A percentile compares a stretch with the other conserved stretches of the same genome.
These are phyloP conservation scores for Microtus ochrogaster DNA, from an alignment of 2,113 vertebrate species.

Conservation along the genomic window DNA sequence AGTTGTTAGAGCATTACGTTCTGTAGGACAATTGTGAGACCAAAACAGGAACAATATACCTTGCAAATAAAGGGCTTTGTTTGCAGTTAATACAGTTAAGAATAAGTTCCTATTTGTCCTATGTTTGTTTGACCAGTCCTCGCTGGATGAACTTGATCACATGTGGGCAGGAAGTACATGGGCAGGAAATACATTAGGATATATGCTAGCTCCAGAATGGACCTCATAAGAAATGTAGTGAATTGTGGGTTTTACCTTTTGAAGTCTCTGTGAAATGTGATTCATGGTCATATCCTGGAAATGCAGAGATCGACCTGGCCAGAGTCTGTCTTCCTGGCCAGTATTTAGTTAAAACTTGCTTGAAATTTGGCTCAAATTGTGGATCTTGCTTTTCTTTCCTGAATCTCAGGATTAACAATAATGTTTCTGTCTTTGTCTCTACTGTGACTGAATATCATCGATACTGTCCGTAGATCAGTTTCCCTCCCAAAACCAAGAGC, in stretches of 20 bases:
- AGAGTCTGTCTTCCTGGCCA: background rate
- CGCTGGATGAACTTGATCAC: background rate
- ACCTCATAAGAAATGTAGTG: background rate
- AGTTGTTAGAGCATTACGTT: background rate
- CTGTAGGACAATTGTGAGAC: background rate
- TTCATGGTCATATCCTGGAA: background rate
- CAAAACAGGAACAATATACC: background rate
- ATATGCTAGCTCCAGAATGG: background rate
- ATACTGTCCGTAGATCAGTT: background rate
- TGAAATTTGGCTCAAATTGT: background rate
- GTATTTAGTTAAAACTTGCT: background rate
- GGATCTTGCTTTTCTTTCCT: background rate
- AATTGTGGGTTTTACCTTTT: background rate
- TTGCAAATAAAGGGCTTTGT: background rate
- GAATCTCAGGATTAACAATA: background rate
- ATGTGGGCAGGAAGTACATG: background rate
- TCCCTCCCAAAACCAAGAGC: background rate
- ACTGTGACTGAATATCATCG: background rate
- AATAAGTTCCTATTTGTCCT: background rate
- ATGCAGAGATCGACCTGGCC: background rate
- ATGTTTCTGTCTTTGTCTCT: background rate
- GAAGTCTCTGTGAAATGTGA: background rate
- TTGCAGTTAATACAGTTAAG: background rate
- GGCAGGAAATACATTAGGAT: background rate
- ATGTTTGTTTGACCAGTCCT: background rate